Base-by-base conservation (phyloP, 2,888 invertebrate species). In the Caenorhabditis doughertyi region DNA sequence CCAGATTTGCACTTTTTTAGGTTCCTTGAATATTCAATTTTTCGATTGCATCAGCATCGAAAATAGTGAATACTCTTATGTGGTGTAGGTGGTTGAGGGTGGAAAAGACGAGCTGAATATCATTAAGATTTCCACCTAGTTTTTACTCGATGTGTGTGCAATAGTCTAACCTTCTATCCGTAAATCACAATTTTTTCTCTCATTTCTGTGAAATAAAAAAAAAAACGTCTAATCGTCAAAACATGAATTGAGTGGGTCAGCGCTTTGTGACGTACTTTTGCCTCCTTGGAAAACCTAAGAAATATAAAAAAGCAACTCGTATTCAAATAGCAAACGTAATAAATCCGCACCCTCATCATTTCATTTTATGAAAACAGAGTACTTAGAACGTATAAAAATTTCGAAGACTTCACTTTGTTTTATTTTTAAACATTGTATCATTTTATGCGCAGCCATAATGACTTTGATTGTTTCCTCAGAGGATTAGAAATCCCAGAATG, bases 251-350 rank as follows among this genome's bases (percentile, higher is more conserved):
- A 74, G 65, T 65, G 74, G 74, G 68, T 67, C 58, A 67, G 67
- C 18, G 67, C 58, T 58, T 67, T 65, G 76, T 76, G 76, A 76
- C 76, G 76, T 76, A 76, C 76, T 76, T 76, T 60, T 39, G 60
- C 21, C 47, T 55, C 49, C 53, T 62, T 51, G 51, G 18, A 51
- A 53, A 42, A 72, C 11, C 25, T 47, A 13, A 47, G 13, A 13
- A 39, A 62, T 21, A 16, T 7, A 39, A 27, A n/a, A 32, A 39
- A 42, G 25, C 27, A 21, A 60, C 32, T 47, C 18, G n/a, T 49
- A 39, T n/a, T 47, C 3, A 64, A 32, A n/a, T n/a, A 29, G 11
- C 39, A 62, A n/a, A 72, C 72, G 62, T 39, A 68, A 47, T 58
- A 71, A 71, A 71, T 70, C 70, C 70, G 23, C 32, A n/a, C 44